Base-by-base conservation (phyloP, 2,888 invertebrate species). In the Apamea anceps region DNA sequence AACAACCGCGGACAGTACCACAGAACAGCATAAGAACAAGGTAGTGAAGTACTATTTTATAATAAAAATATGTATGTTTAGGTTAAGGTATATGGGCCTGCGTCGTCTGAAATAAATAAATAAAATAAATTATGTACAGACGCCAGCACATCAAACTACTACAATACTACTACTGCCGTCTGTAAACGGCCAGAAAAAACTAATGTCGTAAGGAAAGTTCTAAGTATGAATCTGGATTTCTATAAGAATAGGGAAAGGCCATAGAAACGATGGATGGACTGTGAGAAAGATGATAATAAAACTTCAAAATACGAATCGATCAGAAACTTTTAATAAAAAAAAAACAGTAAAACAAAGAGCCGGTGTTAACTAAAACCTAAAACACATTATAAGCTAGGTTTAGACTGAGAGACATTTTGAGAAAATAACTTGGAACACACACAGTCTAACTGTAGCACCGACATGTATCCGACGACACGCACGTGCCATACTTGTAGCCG, bases 401-500 rank as follows among this genome's bases (percentile, higher is more conserved):
- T 48, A 68, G 1, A 37, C 12, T 60, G 32, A 1, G 8, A 66
- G 15, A 28, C 13, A 45, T 54, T 32, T 60, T 6, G 28, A 67
- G 12, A 60, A 42, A 67, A 67, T 7, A 42, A 42, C 0, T 51
- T 48, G 25, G 28, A 71, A 37, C 18, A 18, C 28, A 18, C 37
- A 45, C n/a, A 45, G 8, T 62, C 5, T 86, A 86, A 25, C 6
- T 68, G 51, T 63, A 75, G 54, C 84, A 85, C 7, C 48, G 86
- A 65, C 87, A 87, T 0, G 80, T 80, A 0, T 68, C 71, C 6
- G 85, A 54, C 45, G 54, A 57, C 10, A 78, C 6, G 57, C 87
- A 87, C 2, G 71, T n/a, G 1, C 87, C 87, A 28, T 84, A 86
- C 13, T 63, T 89, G 66, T 77, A 88, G 42, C 87, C 87, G 15